Base-by-base conservation (phyloP, 2,888 invertebrate species). In the Steinernema carpocapsae region DNA sequence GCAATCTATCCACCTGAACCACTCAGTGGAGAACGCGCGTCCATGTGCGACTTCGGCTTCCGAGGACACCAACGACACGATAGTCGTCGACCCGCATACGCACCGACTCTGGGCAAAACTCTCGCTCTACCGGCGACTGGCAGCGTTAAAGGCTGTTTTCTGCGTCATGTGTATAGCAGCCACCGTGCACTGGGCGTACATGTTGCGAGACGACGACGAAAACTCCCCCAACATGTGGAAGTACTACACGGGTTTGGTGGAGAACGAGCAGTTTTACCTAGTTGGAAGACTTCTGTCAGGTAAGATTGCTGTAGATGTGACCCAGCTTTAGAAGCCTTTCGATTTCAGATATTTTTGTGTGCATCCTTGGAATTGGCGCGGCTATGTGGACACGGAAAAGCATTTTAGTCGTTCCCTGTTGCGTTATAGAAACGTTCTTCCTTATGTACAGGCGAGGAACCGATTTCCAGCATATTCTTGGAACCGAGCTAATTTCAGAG, bases 331-430 rank as follows among this genome's bases (percentile, higher is more conserved):
- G 17, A 2, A 52, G 24, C 10, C 56, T 19, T 32, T 32, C 29
- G 22, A n/a, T 72, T 72, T 26, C 52, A 79, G 77, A 83, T 64
- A 83, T 83, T 51, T 83, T 83, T 77, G 80, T 81, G 22, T 82
- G 81, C 59, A 80, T 83, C 56, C 78, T 83, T 2, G 83, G 83
- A 22, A 73, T 83, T 42, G 83, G 83, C 29, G 83, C 83, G 7
- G 82, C 83, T 1, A 82, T 83, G 82, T 83, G 83, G 83, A 83
- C 83, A 12, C 76, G 81, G 19, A 83, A 83, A 51, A 48, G 46
- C 29, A 37, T 51, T 14, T 51, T 42, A 12, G 51, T 42, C 51
- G 32, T 52, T 10, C 51, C 51, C 17, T 72, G 51, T 22, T 46
- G 43, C 46, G 71, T 71, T 10, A 26, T 71, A n/a, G 71, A 71